These are phyloP conservation scores for Dicentrarchus labrax DNA, from an alignment of 2,113 vertebrate genomes.

Conservation along the genomic window DNA sequence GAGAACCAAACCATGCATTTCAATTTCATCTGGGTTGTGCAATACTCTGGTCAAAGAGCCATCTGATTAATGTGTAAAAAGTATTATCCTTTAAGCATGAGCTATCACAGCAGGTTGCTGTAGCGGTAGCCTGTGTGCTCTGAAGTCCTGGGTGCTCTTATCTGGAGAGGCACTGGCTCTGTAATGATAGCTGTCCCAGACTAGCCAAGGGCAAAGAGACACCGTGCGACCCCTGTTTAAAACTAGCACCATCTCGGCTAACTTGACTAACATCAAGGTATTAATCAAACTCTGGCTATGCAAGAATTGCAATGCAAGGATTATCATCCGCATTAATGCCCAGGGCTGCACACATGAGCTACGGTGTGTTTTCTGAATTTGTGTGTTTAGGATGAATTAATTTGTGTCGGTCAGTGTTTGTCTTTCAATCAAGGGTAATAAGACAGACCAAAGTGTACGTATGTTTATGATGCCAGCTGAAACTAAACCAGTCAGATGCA, in stretches of 20 bases:
- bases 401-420: neutral
- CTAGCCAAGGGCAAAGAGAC: constrained; percentile 67
- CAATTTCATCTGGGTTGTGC: constrained; percentile 58
- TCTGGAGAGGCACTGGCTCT: constrained; percentile 66
- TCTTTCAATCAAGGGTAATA: constrained; percentile 13
- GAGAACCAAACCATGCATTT: constrained; percentile 50
- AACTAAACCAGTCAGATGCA: neutral
- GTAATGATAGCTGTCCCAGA: constrained; percentile 70
- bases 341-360: neutral
- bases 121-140: constrained; percentile 34
- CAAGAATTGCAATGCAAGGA: neutral
- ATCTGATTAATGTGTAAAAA: constrained; percentile 72
- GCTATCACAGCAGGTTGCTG: constrained; percentile 57
- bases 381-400: neutral
- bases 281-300: constrained; percentile 30
- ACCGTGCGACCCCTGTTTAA: constrained; percentile 40
- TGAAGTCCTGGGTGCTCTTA: constrained; percentile 65
- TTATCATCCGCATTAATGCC: constrained; percentile 16
- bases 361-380: neutral
- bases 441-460: no score
- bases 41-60: constrained; percentile 62
- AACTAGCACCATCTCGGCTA: constrained; percentile 29
- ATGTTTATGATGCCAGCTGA: no score
- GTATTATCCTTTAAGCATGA: constrained; percentile 67
- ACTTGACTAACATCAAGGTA: constrained; percentile 38